A percentile compares a stretch with the other conserved stretches of the same genome.
phyloP scores from a whole-genome alignment of 2,113 vertebrate species.

The Microtus richardsoni region DNA sequence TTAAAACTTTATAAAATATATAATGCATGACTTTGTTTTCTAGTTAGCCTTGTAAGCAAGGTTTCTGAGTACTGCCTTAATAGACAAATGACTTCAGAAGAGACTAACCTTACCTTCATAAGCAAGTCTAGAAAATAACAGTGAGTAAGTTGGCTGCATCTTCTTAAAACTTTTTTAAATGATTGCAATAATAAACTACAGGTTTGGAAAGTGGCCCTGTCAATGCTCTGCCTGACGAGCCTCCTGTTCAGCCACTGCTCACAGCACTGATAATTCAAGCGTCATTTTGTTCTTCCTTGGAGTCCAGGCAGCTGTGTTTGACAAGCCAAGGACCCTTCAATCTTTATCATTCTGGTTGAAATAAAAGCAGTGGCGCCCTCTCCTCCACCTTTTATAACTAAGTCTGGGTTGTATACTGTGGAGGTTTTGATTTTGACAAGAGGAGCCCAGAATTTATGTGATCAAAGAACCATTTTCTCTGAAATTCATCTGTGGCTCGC shows the following conservation, averaged over 20 bases:
- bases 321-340: conserved; percentile 64
- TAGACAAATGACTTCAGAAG: conserved; percentile 56
- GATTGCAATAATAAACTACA: conserved; percentile 56
- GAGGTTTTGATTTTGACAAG: conserved; percentile 40
- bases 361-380: conserved; percentile 48
- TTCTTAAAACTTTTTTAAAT: conserved; percentile 46
- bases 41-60: conserved; percentile 65
- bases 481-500: background rate
- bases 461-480: conserved; percentile 23
- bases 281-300: conserved; percentile 50
- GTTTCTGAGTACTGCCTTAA: conserved; percentile 53
- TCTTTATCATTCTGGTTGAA: conserved; percentile 47
- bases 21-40: conserved; percentile 55
- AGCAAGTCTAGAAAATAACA: conserved; percentile 32
- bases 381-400: conserved; percentile 25
- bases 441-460: background rate
- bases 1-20: conserved; percentile 17
- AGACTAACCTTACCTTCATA: conserved; percentile 71
- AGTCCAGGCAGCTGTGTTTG: conserved; percentile 32
- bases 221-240: conserved; percentile 36
- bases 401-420: conserved; percentile 24
- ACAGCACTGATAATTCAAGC: background rate
- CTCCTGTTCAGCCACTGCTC: background rate
- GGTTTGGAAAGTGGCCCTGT: conserved; percentile 59
- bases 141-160: conserved; percentile 8